Evolutionary conservation across 2,797 vertebrate genomes (phyloP).

Genomic region (Lemur catta): DNA sequence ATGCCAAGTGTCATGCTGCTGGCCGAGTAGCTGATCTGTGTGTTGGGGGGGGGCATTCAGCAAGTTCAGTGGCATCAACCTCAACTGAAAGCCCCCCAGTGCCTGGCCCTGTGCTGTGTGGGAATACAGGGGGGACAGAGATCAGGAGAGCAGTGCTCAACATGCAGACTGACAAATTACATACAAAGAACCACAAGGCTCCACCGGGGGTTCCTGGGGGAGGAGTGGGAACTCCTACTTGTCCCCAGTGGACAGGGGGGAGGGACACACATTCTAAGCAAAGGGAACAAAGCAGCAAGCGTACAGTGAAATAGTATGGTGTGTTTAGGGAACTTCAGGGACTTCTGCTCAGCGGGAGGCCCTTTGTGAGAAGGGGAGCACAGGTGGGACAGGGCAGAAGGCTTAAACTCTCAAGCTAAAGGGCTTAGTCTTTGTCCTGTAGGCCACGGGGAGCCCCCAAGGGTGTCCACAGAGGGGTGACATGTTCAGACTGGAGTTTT

Average conservation of each 20-base stretch:
- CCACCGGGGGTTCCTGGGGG: not conserved
- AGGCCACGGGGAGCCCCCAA: not conserved
- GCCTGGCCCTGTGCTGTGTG: not conserved
- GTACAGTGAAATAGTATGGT: accelerated
- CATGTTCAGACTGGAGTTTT: not conserved
- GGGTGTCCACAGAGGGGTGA: not conserved
- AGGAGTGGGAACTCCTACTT: not conserved
- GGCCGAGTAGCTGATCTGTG: constrained; percentile 85
- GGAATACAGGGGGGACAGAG: not conserved
- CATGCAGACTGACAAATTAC: not conserved
- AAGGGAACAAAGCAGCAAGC: not conserved
- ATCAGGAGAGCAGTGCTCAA: not conserved
- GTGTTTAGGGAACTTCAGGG: too few relatives aligned
- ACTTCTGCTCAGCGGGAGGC: not conserved
- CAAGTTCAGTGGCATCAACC: not conserved
- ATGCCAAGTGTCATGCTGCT: constrained; percentile 84
- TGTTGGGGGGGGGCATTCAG: not conserved
- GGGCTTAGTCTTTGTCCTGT: not conserved
- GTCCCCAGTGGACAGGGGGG: not conserved
- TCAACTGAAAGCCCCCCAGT: accelerated
- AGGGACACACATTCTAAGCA: not conserved
- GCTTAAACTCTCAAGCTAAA: not conserved
- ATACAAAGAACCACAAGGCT: not conserved
- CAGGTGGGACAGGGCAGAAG: not conserved
- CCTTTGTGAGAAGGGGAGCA: not conserved